phyloP scores from a whole-genome alignment of 2,888 invertebrate genomes.

The Chymomyza fuscimana region DNA sequence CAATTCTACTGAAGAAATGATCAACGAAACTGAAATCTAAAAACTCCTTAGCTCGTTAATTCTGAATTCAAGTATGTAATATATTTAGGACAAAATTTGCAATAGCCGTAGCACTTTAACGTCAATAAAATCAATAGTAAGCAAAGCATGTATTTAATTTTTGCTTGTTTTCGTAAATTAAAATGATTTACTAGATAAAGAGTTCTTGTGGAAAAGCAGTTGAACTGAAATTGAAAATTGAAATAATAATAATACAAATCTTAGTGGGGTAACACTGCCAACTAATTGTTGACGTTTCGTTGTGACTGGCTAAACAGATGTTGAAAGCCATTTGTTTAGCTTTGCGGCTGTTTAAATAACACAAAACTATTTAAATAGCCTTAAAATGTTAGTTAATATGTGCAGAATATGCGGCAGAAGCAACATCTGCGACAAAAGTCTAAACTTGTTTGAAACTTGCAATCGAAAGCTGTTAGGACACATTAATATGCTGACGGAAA shows the following conservation, averaged over 20 bases:
- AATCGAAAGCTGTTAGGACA: neutral
- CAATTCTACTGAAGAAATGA: slow-evolving; percentile 51
- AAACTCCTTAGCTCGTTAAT: neutral
- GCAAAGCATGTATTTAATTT: neutral
- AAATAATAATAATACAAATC: too few relatives aligned
- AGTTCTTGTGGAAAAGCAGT: too few relatives aligned
- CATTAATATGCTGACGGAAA: slow-evolving; percentile 37
- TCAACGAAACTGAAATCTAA: slow-evolving; percentile 11
- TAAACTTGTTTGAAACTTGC: neutral
- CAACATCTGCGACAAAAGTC: slow-evolving; percentile 1
- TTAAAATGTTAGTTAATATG: neutral
- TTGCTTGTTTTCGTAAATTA: too few relatives aligned
- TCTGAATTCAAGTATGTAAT: neutral
- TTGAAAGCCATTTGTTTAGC: neutral
- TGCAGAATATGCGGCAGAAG: slow-evolving; percentile 5
- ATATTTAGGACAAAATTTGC: neutral
- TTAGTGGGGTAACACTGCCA: neutral
- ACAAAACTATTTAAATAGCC: neutral
- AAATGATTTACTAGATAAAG: too few relatives aligned
- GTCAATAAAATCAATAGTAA: slow-evolving; percentile 16
- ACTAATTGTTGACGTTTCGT: neutral
- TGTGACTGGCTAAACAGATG: slow-evolving; percentile 23
- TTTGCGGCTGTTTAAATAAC: neutral
- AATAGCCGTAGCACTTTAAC: neutral
- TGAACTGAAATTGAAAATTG: too few relatives aligned